These are phyloP conservation scores for Lophochroa leadbeateri DNA, from an alignment of 2,113 vertebrate species.

Conservation along the genomic window DNA sequence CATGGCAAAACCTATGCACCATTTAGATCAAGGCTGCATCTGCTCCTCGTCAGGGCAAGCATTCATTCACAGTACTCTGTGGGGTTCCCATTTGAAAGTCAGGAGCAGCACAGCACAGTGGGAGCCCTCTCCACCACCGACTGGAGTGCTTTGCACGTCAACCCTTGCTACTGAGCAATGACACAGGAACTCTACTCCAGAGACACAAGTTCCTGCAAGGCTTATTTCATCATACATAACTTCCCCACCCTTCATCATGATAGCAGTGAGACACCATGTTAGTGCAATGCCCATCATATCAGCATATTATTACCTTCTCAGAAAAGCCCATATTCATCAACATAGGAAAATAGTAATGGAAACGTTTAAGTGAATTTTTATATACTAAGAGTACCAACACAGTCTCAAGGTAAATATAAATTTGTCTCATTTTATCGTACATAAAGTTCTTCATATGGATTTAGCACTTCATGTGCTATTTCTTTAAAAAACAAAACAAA, in stretches of 20 bases:
- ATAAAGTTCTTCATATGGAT: background rate
- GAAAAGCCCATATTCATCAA: background rate
- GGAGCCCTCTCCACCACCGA: background rate
- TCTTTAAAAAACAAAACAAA: background rate
- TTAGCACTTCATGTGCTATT: background rate
- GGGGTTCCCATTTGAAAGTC: background rate
- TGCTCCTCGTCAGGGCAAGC: background rate
- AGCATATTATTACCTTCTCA: background rate
- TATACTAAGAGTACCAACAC: background rate
- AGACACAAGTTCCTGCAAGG: background rate
- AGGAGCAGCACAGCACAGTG: background rate
- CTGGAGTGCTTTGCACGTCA: background rate
- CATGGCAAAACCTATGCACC: background rate
- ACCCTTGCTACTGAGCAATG: background rate
- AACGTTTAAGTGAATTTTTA: background rate
- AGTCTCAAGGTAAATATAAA: background rate
- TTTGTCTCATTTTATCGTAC: background rate
- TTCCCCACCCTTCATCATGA: background rate
- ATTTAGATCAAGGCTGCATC: background rate
- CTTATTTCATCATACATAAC: background rate
- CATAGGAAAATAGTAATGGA: background rate
- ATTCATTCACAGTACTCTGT: background rate
- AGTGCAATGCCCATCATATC: background rate
- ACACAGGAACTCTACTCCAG: background rate
- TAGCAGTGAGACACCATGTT: background rate